A percentile compares a stretch with the other conserved stretches of the same genome.
Conservation (phyloP, 2,888 invertebrate genomes). For the Homarus gammarus region DNA sequence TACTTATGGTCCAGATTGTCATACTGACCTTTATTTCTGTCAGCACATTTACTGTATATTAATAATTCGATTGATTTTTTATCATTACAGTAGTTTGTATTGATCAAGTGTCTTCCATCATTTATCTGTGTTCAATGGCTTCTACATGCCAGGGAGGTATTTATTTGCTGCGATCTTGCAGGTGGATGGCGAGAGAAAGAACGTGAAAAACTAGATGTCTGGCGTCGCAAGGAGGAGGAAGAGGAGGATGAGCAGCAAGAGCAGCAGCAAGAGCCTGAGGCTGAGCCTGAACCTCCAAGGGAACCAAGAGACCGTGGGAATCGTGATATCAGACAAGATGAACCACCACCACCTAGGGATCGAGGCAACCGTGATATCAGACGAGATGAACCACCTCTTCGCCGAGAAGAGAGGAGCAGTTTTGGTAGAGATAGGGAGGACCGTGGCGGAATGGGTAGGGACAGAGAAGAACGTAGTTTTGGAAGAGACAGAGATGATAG, state of each 20-base stretch:
- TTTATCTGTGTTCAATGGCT: no score
- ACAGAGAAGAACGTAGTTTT: conserved; percentile 36
- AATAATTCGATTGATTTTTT: no score
- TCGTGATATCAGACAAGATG: conserved; percentile 63
- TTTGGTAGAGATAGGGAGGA: conserved; percentile 16
- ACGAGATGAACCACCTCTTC: conserved; percentile 45
- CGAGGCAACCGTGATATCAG: conserved; percentile 59
- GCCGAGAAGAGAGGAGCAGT: conserved; percentile 31
- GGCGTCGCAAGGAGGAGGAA: conserved; percentile 66
- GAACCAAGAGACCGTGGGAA: conserved; percentile 52
- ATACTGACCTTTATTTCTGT: no score
- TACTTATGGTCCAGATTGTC: no score
- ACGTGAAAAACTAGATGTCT: conserved; percentile 62
- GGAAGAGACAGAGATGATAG: conserved; percentile 49
- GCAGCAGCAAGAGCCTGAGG: not conserved
- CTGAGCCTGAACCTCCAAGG: no score
- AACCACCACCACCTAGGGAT: conserved; percentile 50
- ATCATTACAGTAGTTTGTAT: no score
- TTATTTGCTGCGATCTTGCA: not conserved
- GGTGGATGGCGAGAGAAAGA: conserved; percentile 75
- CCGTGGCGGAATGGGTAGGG: conserved; percentile 16
- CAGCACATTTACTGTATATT: no score
- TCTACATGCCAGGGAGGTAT: no score
- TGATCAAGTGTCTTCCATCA: no score
- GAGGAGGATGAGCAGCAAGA: not conserved